Conservation (phyloP, 1,140 invertebrate species). For the Rhizoglyphus robini region DNA sequence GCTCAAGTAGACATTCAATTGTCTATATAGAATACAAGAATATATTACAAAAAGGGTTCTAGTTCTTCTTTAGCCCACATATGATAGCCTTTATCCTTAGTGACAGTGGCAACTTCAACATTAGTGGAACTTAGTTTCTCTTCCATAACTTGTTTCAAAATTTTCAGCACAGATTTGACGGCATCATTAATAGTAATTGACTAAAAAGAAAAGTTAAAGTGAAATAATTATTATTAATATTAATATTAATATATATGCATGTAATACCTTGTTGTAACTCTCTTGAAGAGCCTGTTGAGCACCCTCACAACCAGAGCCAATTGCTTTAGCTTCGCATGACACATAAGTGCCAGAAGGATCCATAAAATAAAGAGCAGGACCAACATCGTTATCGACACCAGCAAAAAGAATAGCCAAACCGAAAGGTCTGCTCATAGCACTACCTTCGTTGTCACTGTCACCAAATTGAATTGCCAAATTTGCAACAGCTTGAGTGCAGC, state of each 20-base stretch:
- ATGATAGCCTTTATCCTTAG: slow-evolving; percentile 64
- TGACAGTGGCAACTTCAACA: slow-evolving; percentile 89
- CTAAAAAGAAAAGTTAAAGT: too few species aligned
- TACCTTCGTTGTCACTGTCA: slow-evolving; percentile 83
- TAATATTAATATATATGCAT: neutral
- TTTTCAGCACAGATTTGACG: slow-evolving; percentile 74
- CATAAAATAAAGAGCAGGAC: slow-evolving; percentile 66
- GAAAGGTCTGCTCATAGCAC: slow-evolving; percentile 96
- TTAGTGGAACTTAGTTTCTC: slow-evolving; percentile 95
- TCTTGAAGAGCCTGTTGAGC: slow-evolving; percentile 93
- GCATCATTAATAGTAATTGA: slow-evolving; percentile 94
- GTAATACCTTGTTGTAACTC: slow-evolving; percentile 57
- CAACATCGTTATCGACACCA: slow-evolving; percentile 40
- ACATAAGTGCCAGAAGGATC: slow-evolving; percentile 96
- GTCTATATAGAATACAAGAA: too few species aligned
- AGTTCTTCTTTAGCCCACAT: slow-evolving; percentile 82
- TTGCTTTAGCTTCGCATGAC: slow-evolving; percentile 95
- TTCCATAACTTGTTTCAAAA: slow-evolving; percentile 99
- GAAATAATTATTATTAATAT: slow-evolving; percentile 3
- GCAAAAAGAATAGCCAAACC: slow-evolving; percentile 70
- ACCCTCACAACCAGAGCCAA: slow-evolving; percentile 96
- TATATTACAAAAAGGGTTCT: slow-evolving; percentile 38
- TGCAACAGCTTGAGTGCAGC: slow-evolving; percentile 91
- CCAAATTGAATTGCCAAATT: slow-evolving; percentile 98
- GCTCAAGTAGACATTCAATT: too few species aligned